Percentiles rank a stretch among this genome's conserved stretches.
Evolutionary conservation across 2,797 vertebrate species (phyloP).

Genomic region (Denticeps clupeoides): DNA sequence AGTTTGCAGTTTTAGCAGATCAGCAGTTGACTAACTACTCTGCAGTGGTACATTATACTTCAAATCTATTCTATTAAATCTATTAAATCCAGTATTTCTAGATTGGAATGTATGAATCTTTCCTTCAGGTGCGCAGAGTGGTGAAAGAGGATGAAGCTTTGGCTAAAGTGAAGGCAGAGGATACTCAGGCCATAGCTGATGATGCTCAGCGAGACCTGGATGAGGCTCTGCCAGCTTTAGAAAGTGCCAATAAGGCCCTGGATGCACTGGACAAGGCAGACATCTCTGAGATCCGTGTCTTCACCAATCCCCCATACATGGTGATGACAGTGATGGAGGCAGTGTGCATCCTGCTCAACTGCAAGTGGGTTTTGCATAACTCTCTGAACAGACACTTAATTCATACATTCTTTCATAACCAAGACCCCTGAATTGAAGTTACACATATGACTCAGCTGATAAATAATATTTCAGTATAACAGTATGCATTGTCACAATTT

Average conservation of each 20-base stretch:
- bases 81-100: too few species aligned
- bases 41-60: too few species aligned
- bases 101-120: too few species aligned
- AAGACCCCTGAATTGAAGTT: too few species aligned
- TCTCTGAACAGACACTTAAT: neutral
- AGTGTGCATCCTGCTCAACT: slow-evolving; percentile 68
- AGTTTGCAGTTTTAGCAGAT: neutral
- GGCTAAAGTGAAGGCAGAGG: slow-evolving; percentile 69
- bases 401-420: too few species aligned
- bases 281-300: slow-evolving; percentile 77
- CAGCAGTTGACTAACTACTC: too few species aligned
- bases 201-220: slow-evolving; percentile 72
- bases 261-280: slow-evolving; percentile 73
- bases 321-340: slow-evolving; percentile 81
- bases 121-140: slow-evolving; percentile 58
- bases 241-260: slow-evolving; percentile 65
- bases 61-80: too few species aligned
- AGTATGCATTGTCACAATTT: slow-evolving; percentile 14
- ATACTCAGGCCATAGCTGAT: slow-evolving; percentile 72
- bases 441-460: too few species aligned
- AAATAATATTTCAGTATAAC: too few species aligned
- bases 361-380: slow-evolving; percentile 57
- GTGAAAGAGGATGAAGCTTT: slow-evolving; percentile 69
- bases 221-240: slow-evolving; percentile 66
- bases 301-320: slow-evolving; percentile 72